Base-by-base conservation (phyloP, 1,140 invertebrate species). In the Apocrypta bakeri region DNA sequence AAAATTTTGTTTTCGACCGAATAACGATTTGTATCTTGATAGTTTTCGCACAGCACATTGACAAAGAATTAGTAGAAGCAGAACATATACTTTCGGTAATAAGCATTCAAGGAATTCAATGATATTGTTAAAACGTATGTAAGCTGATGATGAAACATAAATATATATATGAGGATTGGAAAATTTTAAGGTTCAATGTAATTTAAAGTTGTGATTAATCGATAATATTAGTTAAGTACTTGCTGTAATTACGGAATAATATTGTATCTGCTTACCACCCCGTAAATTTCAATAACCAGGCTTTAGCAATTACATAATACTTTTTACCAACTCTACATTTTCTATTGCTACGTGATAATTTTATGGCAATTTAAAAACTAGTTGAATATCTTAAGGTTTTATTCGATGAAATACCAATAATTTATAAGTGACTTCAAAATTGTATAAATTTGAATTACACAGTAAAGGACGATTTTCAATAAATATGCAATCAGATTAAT, bases 31-130 rank as follows among this genome's bases (percentile, higher is more conserved):
- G 1, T 21, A 21, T 3, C 48, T 56, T 56, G 21, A 17, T 7
- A 56, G 21, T 56, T 56, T n/a, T 17, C 48, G 17, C 17, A 56
- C 21, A 56, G 21, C n/a, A n/a, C n/a, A 56, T 56, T 56, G 4
- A 56, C 48, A 56, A 56, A 21, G 17, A 56, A 56, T 56, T 56
- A 56, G 21, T 56, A 37, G 3, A 56, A 56, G 48, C 48, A 56
- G 2, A 66, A 29, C 33, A 40, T 64, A 1, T 21, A 63, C 63
- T n/a, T 29, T 21, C 1, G 14, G 12, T 66, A 25, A 68, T 29
- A 68, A 31, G 68, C 64, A 68, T 48, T 78, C 14, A 68, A 25
- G 24, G 29, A 78, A 29, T 48, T 68, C 27, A 37, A n/a, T 56
- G 48, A 21, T 21, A n/a, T 37, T 63, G 61, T 76, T 76, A 64